Base-by-base conservation (phyloP, 2,888 invertebrate genomes). In the Dynastes hyllus region DNA sequence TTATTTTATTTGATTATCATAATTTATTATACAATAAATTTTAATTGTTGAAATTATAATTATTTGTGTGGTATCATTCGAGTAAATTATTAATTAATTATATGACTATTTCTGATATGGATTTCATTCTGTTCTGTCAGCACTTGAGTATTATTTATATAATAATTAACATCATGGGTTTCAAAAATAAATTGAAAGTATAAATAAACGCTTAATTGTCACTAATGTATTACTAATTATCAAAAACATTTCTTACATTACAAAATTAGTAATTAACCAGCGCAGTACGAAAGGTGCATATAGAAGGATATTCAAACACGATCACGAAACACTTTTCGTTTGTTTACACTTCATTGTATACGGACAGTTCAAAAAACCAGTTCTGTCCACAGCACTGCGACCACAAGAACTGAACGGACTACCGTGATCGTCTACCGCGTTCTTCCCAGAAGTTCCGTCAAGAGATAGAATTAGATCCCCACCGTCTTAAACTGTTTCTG, bases 401-500 rank as follows among this genome's bases (percentile, higher is more conserved):
- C 55, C 51, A 69, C 69, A 45, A 51, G 29, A 51, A 69, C 69
- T 69, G 69, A 69, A 11, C 45, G 45, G 45, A 51, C 51, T 63
- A 32, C 55, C 11, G 51, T 29, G 51, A 27, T 50, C 69, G 69
- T 69, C 29, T 51, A 69, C 50, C 69, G 69, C 51, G 69, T 51
- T 69, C 69, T 69, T 69, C 69, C 69, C 51, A 51, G 29, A 16
- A 51, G 29, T 69, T 69, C 69, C 69, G 51, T 67, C 67, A 50
- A 50, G 45, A 69, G 69, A 51, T 69, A 69, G 51, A 5, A 69
- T 69, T 69, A 50, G 69, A 51, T 51, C 69, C 69, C 69, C 69
- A 69, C 69, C 51, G 69, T 22, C 8, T 67, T 45, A 13, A 45
- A 51, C 29, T 69, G 51, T 69, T 27, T 51, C 69, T 66, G 40